Base-by-base conservation (phyloP, 92 coral and sea anemone species). In the Pocillopora meandrina region DNA sequence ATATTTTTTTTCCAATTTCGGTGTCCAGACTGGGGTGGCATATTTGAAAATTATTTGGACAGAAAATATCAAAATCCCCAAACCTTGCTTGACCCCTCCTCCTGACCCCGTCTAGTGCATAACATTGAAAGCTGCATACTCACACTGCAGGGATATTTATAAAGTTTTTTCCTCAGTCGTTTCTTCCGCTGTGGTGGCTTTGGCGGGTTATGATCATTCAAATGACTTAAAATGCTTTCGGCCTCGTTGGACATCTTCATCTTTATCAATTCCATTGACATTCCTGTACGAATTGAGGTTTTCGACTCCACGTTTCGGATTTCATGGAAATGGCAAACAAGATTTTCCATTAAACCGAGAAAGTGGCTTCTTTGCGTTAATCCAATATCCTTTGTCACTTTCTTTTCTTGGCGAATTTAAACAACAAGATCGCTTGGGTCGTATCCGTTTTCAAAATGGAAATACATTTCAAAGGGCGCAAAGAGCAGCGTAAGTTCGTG, bases 331-430 rank as follows among this genome's bases (percentile, higher is more conserved):
- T 70, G 74, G 36, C 86, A 56, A 62, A 82, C 86, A 55, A 82
- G 78, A 66, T 72, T 85, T 85, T 85, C 55, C 84, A 85, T 85
- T 55, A 85, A 65, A 77, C 78, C 67, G 23, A 85, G 88, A 79
- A 85, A 85, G 63, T 80, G 47, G 52, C 80, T 79, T 71, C 85
- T 86, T 57, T 72, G 56, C 55, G 59, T 56, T 12, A 86, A 62
- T 34, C 89, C 89, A 23, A 86, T 86, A 61, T 72, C 85, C 77
- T 86, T 86, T 79, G 85, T 85, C 57, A 86, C 89, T 79, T 86
- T 60, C 81, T 86, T 86, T 57, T 86, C 89, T 86, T 71, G 74
- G 71, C 85, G 85, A 81, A 79, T 19, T 18, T 86, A 80, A 72
- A 35, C 85, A 74, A 35, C 88, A 85, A 85, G 84, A 23, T 77